These are phyloP conservation scores for Himalopsyche tibetana DNA, from an alignment of 2,888 invertebrate genomes.

Conservation along the genomic window DNA sequence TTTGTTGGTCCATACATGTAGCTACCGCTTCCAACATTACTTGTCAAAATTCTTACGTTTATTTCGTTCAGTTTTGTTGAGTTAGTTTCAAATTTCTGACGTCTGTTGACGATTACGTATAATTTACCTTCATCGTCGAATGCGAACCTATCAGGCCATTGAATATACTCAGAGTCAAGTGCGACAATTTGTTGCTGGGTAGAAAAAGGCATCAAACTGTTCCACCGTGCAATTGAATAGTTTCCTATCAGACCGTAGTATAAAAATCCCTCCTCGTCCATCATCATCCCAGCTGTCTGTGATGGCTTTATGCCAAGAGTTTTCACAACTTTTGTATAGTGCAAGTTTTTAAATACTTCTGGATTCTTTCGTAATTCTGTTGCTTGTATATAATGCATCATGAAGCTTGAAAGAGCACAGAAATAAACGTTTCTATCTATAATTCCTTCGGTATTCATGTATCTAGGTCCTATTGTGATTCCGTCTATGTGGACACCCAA, in stretches of 20 bases:
- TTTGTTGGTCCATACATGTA: constrained; percentile 77
- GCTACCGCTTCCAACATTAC: constrained; percentile 79
- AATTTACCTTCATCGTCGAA: constrained; percentile 82
- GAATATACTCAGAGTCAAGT: constrained; percentile 81
- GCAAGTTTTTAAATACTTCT: constrained; percentile 69
- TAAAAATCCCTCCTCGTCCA: constrained; percentile 83
- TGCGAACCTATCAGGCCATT: constrained; percentile 85
- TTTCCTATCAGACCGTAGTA: constrained; percentile 84
- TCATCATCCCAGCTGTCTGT: constrained; percentile 85
- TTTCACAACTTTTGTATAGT: constrained; percentile 74
- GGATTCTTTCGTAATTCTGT: constrained; percentile 78
- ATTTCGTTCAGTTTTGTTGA: constrained; percentile 78
- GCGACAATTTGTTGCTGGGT: constrained; percentile 81
- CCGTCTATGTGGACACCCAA: constrained; percentile 82
- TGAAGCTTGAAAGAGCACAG: constrained; percentile 82
- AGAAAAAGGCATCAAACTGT: constrained; percentile 78
- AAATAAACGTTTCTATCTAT: constrained; percentile 80
- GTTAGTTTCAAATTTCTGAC: constrained; percentile 81
- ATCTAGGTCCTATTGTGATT: constrained; percentile 83
- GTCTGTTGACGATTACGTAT: constrained; percentile 81
- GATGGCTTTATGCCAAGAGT: constrained; percentile 81
- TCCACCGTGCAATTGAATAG: constrained; percentile 84
- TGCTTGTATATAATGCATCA: constrained; percentile 81
- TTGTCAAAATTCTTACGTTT: constrained; percentile 82
- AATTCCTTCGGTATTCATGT: constrained; percentile 69